Base-by-base conservation (phyloP, 2,888 invertebrate species). In the Vandiemenella viatica region DNA sequence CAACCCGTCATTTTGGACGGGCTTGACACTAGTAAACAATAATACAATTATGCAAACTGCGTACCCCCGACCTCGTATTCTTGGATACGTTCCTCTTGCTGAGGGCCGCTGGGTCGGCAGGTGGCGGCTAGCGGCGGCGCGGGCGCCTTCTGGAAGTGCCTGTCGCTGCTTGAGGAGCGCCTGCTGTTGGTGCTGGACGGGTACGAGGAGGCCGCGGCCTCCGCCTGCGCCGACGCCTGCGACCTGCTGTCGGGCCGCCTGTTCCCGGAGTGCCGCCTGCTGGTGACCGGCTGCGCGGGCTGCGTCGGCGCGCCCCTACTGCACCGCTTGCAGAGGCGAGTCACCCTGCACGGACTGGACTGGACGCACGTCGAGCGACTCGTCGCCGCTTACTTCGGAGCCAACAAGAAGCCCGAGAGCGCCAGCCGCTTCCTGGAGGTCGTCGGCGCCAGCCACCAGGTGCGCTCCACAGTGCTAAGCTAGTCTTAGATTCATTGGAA, bases 181-280 rank as follows among this genome's bases (percentile, higher is more conserved):
- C 61, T 73, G 18, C 63, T 74, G 10, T 69, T 74, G 55, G 65
- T 74, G 18, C 61, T 74, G 32, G 74, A 74, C 57, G 73, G 74
- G 1, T 70, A 72, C 58, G 73, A 73, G 57, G 69, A 70, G 54
- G 67, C 68, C 17, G 59, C 63, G 18, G 19, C n/a, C n/a, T n/a
- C n/a, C n/a, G n/a, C n/a, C n/a, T n/a, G n/a, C n/a, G 60, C 58
- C n/a, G 73, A 73, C 56, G 68, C 72, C 1, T 62, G 66, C 37
- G 72, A 73, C 50, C 62, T 74, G 3, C 59, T 74, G 5, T 72
- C 73, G 56, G 74, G 74, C 5, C 66, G 69, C 48, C 60, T 73
- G 21, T 72, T 74, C 55, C 72, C 73, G 0, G 72, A 72, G 51
- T 69, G 70, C 3, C 64, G 72, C 49, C 66, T 74, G 18, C 60